These are phyloP conservation scores for Burhinus oedicnemus DNA, from an alignment of 2,113 vertebrate species.

Conservation along the genomic window DNA sequence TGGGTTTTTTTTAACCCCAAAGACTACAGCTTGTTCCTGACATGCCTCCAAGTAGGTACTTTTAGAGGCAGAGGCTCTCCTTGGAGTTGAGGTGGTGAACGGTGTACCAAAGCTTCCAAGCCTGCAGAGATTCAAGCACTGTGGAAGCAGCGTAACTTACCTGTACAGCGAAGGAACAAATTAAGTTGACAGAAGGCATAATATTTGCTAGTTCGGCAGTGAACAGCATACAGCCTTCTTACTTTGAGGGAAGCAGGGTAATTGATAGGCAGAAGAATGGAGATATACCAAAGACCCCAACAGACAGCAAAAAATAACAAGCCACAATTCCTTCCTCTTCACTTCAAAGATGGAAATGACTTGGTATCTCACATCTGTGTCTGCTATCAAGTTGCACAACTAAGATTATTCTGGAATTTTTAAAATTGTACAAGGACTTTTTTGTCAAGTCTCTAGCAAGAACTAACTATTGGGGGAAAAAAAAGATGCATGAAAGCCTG, in stretches of 20 bases:
- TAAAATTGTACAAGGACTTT: not conserved
- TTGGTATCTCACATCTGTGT: fast-evolving
- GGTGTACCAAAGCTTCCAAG: not conserved
- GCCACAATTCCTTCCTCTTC: not conserved
- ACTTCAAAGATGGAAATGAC: fast-evolving
- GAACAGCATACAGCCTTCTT: not conserved
- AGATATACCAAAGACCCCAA: not conserved
- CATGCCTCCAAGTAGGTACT: not conserved
- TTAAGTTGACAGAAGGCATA: fast-evolving
- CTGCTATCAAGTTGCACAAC: not conserved
- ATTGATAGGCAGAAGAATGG: not conserved
- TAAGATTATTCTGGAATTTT: not conserved
- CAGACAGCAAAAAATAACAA: not conserved
- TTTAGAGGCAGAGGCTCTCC: not conserved
- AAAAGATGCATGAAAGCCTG: not conserved
- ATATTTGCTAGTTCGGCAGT: not conserved
- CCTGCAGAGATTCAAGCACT: not conserved
- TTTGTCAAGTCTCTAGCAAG: not conserved
- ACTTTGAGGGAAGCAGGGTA: not conserved
- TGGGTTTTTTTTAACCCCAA: not conserved
- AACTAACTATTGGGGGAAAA: not conserved
- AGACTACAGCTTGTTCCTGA: not conserved
- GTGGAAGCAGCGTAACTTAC: not conserved
- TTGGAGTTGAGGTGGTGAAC: not conserved
- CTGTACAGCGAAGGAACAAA: not conserved